phyloP scores from a whole-genome alignment of 1,140 invertebrate genomes.

The Oscheius sp. region DNA sequence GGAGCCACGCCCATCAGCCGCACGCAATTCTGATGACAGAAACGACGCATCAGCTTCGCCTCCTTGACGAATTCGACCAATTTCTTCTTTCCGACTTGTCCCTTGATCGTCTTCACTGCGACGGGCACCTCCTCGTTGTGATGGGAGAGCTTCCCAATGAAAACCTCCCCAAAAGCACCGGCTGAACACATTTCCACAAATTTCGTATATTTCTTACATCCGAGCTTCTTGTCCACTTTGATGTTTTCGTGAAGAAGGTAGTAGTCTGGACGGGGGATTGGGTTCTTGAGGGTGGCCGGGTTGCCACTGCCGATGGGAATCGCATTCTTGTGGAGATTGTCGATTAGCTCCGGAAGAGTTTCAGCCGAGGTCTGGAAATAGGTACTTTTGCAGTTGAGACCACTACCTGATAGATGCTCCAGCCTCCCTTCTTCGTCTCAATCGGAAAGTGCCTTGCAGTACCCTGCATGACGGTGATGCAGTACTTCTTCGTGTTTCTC shows the following conservation, averaged over 20 bases:
- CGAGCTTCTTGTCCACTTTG: slow-evolving; percentile 29
- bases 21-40: slow-evolving; percentile 92
- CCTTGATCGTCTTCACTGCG: slow-evolving; percentile 92
- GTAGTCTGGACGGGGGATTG: slow-evolving; percentile 40
- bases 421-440: background rate
- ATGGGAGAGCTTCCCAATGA: slow-evolving; percentile 79
- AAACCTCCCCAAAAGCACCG: slow-evolving; percentile 89
- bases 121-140: slow-evolving; percentile 71
- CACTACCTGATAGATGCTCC: slow-evolving; percentile 1
- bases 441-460: slow-evolving; percentile 6
- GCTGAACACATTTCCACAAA: too few relatives aligned
- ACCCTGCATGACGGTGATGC: slow-evolving; percentile 9
- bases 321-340: slow-evolving; percentile 18
- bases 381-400: background rate
- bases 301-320: slow-evolving; percentile 26
- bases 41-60: slow-evolving; percentile 89
- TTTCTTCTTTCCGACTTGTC: slow-evolving; percentile 88
- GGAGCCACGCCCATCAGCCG: slow-evolving; percentile 93
- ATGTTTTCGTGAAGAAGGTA: slow-evolving; percentile 45
- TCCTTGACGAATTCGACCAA: slow-evolving; percentile 83
- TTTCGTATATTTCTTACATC: too few relatives aligned
- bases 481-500: slow-evolving; percentile 69
- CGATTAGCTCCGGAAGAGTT: slow-evolving; percentile 23
- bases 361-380: slow-evolving; percentile 24
- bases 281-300: slow-evolving; percentile 23